A percentile compares a stretch with the other conserved stretches of the same genome.
phyloP scores from a whole-genome alignment of 2,113 vertebrate genomes.

The Poeciliopsis turrubarensis region DNA sequence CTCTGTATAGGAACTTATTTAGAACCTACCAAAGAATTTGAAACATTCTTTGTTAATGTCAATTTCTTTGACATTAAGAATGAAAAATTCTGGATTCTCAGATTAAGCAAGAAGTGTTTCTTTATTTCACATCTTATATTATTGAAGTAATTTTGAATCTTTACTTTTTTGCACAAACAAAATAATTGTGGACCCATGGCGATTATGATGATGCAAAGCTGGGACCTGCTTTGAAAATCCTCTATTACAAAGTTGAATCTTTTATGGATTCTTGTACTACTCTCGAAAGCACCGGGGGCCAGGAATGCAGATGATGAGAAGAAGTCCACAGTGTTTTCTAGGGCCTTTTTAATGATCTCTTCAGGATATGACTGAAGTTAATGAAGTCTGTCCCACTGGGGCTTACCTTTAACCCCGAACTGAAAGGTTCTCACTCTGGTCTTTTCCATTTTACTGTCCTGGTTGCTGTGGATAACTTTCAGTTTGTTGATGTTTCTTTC shows the following conservation, averaged over 20 bases:
- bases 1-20: too few species aligned
- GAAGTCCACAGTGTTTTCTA: constrained; percentile 41
- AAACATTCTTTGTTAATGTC: too few species aligned
- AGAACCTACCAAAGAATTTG: too few species aligned
- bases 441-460: constrained; percentile 70
- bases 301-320: constrained; percentile 49
- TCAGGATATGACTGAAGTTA: constrained; percentile 73
- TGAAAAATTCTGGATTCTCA: too few species aligned
- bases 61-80: too few species aligned
- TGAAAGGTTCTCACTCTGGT: constrained; percentile 59
- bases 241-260: constrained; percentile 28
- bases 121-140: background rate
- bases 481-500: constrained; percentile 79
- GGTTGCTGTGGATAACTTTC: constrained; percentile 67
- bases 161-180: background rate
- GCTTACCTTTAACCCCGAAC: constrained; percentile 68
- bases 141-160: background rate
- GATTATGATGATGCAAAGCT: background rate
- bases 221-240: constrained; percentile 22
- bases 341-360: constrained; percentile 70
- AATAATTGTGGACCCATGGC: background rate
- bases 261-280: constrained; percentile 32
- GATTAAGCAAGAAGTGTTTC: too few species aligned
- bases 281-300: constrained; percentile 28
- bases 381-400: constrained; percentile 70